These are phyloP conservation scores for Heterodera filipjevi DNA, from an alignment of 2,888 invertebrate genomes.

Conservation along the genomic window DNA sequence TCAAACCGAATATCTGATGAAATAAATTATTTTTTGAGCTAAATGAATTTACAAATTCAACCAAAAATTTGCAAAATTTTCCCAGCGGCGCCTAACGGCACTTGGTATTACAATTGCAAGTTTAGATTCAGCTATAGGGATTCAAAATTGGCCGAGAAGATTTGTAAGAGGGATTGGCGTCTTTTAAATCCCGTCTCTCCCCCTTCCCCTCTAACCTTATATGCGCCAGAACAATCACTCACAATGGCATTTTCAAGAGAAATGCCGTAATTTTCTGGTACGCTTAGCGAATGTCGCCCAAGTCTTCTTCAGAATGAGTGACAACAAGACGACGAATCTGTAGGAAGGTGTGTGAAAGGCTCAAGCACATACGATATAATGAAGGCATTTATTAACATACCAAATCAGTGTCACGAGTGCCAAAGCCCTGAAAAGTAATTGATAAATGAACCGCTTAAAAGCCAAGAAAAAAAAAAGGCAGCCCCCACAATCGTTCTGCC, in stretches of 20 bases:
- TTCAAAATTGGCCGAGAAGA: too few relatives aligned
- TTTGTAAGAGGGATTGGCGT: too few relatives aligned
- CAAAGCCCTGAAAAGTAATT: slow-evolving; percentile 52
- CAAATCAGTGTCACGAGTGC: slow-evolving; percentile 63
- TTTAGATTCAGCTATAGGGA: too few relatives aligned
- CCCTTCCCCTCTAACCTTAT: slow-evolving; percentile 50
- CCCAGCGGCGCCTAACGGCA: too few relatives aligned
- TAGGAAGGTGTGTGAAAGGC: neutral
- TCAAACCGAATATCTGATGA: too few relatives aligned
- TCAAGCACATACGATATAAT: neutral
- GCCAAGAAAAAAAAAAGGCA: neutral
- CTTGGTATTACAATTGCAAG: too few relatives aligned
- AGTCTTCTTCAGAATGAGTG: slow-evolving; percentile 70
- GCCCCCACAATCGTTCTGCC: neutral
- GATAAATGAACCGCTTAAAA: slow-evolving; percentile 46
- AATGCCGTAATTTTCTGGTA: slow-evolving; percentile 70
- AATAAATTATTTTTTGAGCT: too few relatives aligned
- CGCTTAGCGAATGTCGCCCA: slow-evolving; percentile 75
- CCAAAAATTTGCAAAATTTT: too few relatives aligned
- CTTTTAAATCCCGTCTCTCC: neutral
- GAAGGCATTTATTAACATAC: neutral
- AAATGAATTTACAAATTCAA: too few relatives aligned
- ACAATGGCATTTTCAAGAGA: slow-evolving; percentile 50
- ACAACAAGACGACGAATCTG: slow-evolving; percentile 64
- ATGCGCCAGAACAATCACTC: slow-evolving; percentile 59